A percentile compares a stretch with the other conserved stretches of the same genome.
phyloP scores from a whole-genome alignment of 2,888 invertebrate species.

The Lottia gigantea region DNA sequence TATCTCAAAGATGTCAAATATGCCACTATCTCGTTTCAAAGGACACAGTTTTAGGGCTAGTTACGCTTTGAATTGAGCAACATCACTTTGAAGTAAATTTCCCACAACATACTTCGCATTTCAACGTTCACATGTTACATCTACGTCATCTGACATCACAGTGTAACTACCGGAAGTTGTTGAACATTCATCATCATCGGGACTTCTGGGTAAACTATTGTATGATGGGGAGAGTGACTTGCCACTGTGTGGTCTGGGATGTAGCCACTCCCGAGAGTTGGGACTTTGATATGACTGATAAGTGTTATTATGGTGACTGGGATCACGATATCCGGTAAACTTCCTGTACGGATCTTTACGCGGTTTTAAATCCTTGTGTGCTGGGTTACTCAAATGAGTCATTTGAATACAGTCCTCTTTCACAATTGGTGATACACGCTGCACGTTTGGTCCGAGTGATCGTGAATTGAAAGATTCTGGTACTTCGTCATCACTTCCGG shows the following conservation, averaged over 20 bases:
- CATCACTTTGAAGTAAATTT: too few species aligned
- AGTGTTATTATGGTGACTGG: neutral
- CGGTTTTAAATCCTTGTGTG: neutral
- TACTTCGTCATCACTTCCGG: constrained; percentile 4
- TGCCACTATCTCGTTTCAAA: too few species aligned
- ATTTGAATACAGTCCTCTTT: neutral
- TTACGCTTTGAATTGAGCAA: too few species aligned
- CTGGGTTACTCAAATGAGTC: neutral
- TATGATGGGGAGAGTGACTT: constrained; percentile 2
- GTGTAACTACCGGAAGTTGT: constrained; percentile 38
- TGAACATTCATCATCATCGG: constrained; percentile 32
- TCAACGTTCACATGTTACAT: neutral
- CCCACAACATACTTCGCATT: neutral
- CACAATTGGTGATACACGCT: neutral
- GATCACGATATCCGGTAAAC: neutral
- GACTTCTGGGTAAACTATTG: constrained; percentile 27
- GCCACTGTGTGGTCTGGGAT: neutral
- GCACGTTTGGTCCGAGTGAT: neutral
- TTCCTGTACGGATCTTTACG: constrained; percentile 4
- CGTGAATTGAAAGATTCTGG: neutral
- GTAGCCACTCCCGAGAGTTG: neutral
- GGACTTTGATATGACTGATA: neutral
- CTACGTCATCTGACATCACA: constrained; percentile 32
- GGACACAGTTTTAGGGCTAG: too few species aligned
- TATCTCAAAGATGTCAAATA: too few species aligned